These are phyloP conservation scores for Pedicia rivosa DNA, from an alignment of 2,888 invertebrate species.

Conservation along the genomic window DNA sequence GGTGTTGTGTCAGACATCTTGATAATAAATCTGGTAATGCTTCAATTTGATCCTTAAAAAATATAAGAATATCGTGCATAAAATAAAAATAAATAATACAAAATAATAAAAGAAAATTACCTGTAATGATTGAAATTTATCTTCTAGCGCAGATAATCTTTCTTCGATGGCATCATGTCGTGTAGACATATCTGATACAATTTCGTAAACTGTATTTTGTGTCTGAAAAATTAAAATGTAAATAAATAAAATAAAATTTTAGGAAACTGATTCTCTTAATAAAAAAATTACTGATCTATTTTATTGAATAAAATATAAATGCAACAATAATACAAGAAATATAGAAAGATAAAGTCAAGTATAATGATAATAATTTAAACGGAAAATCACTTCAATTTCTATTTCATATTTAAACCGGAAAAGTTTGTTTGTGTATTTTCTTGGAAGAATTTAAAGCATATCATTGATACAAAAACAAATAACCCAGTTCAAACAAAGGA, in stretches of 20 bases:
- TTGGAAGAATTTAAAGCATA: too few relatives aligned
- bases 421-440: too few relatives aligned
- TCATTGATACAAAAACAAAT: too few relatives aligned
- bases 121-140: constrained; percentile 73
- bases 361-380: too few relatives aligned
- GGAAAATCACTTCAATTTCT: too few relatives aligned
- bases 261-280: too few relatives aligned
- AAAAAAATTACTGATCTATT: too few relatives aligned
- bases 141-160: constrained; percentile 82
- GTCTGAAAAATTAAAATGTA: constrained; percentile 44
- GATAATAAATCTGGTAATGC: constrained; percentile 69
- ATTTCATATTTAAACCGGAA: too few relatives aligned
- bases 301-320: too few relatives aligned
- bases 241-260: constrained; percentile 7
- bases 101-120: constrained; percentile 24
- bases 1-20: constrained; percentile 54
- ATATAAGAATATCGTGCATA: neutral
- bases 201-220: constrained; percentile 94
- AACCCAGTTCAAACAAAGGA: too few relatives aligned
- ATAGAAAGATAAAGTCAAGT: too few relatives aligned
- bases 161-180: constrained; percentile 89
- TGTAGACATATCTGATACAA: constrained; percentile 93
- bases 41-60: constrained; percentile 58
- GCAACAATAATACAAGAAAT: too few relatives aligned
- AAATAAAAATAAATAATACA: neutral